Conservation (phyloP, 1,140 invertebrate species). For the Euura saliciscinereae region DNA sequence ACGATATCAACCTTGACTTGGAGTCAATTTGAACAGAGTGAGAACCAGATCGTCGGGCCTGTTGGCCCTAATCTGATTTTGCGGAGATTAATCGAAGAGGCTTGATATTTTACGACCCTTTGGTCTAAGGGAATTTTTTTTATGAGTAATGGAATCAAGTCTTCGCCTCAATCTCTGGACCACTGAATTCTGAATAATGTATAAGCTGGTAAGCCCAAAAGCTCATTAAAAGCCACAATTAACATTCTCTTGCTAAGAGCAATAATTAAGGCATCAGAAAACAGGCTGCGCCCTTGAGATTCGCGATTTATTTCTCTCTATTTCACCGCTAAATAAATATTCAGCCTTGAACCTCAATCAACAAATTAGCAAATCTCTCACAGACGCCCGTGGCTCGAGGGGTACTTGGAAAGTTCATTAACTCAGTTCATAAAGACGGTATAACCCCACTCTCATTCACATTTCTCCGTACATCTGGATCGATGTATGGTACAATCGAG, state of each 20-base stretch:
- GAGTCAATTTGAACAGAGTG: too few species aligned
- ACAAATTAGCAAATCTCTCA: background rate
- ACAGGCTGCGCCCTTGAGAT: background rate
- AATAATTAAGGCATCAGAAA: background rate
- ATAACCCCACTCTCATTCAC: background rate
- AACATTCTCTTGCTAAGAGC: background rate
- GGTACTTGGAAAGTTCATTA: background rate
- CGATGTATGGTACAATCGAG: background rate
- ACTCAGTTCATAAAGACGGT: background rate
- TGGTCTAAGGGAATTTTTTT: too few species aligned
- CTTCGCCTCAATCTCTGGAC: background rate
- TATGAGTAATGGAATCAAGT: conserved; percentile 1
- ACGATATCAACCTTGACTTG: too few species aligned
- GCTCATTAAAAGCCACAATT: background rate
- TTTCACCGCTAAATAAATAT: background rate
- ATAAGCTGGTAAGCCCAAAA: background rate
- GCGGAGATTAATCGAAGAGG: too few species aligned
- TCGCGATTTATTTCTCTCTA: background rate
- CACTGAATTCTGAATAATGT: conserved; percentile 8
- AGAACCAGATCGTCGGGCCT: too few species aligned
- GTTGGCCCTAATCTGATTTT: too few species aligned
- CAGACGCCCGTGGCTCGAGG: background rate
- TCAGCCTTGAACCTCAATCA: background rate
- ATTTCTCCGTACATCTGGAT: background rate
- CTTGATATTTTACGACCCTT: too few species aligned